phyloP scores from a whole-genome alignment of 2,113 vertebrate genomes.

The Sapayoa aenigma region DNA sequence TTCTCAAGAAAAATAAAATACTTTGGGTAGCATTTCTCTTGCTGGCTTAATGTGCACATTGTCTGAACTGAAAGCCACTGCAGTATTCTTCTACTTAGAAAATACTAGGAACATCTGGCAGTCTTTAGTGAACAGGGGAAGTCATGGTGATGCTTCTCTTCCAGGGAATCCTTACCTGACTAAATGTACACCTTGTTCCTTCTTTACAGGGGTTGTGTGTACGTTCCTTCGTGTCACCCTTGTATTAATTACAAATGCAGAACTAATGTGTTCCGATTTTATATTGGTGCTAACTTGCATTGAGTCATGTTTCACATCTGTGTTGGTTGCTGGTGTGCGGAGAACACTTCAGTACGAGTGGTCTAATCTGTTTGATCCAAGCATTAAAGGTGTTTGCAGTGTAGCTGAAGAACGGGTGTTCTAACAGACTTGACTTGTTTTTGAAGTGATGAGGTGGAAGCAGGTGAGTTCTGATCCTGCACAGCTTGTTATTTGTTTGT shows the following conservation, averaged over 20 bases:
- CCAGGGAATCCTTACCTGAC: background rate
- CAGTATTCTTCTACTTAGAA: background rate
- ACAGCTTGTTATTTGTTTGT: background rate
- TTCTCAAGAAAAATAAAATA: background rate
- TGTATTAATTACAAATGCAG: background rate
- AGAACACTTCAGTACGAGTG: background rate
- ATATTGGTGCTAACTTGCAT: background rate
- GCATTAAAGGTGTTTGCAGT: background rate
- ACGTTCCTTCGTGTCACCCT: background rate
- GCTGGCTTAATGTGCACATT: background rate
- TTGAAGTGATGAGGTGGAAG: background rate
- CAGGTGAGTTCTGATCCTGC: background rate
- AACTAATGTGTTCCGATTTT: background rate
- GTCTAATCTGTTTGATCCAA: background rate
- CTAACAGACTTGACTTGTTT: background rate
- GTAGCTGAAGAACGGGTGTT: background rate
- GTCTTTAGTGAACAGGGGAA: background rate
- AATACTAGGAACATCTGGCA: background rate
- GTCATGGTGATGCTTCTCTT: background rate
- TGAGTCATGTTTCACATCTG: background rate
- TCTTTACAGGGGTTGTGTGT: background rate
- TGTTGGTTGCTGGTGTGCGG: conserved; percentile 10
- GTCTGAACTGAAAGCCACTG: background rate
- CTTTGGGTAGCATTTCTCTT: background rate
- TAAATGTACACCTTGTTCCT: background rate